Percentiles rank a stretch among this genome's conserved stretches.
Evolutionary conservation across 2,113 vertebrate genomes (phyloP).

Genomic region (Nerophis ophidion): DNA sequence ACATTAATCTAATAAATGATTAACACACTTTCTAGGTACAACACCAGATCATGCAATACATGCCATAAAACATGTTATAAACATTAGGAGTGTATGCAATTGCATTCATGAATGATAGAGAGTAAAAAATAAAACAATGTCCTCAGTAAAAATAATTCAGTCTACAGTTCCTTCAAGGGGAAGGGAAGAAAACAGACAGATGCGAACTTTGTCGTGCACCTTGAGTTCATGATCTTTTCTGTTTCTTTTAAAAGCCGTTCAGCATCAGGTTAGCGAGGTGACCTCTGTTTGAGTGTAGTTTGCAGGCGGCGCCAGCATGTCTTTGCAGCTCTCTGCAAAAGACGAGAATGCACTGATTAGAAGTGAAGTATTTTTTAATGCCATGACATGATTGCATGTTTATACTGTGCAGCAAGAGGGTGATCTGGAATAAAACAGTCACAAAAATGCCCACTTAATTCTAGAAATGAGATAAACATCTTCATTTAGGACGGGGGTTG

Average conservation of each 20-base stretch:
- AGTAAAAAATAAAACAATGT: background rate
- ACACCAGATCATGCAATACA: conserved; percentile 51
- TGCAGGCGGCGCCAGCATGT: conserved; percentile 55
- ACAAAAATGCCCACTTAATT: too few species aligned
- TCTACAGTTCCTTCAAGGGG: conserved; percentile 15
- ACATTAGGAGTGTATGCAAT: conserved; percentile 18
- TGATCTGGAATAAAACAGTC: too few species aligned
- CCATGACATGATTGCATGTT: too few species aligned
- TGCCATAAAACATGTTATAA: conserved; percentile 33
- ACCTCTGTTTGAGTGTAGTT: conserved; percentile 68
- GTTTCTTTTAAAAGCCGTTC: conserved; percentile 10
- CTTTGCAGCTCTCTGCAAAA: conserved; percentile 68
- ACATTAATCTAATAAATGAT: conserved; percentile 18
- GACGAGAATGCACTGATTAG: too few species aligned
- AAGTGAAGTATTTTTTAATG: too few species aligned
- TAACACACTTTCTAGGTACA: conserved; percentile 3
- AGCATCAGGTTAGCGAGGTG: conserved; percentile 65
- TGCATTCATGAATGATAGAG: background rate
- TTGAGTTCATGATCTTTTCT: conserved; percentile 11
- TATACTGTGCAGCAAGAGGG: too few species aligned
- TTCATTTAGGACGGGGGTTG: too few species aligned
- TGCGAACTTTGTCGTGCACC: background rate
- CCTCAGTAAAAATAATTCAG: conserved; percentile 10
- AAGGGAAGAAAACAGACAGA: background rate
- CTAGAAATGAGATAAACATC: too few species aligned